phyloP scores from a whole-genome alignment of 2,113 vertebrate genomes.

The Nibea coibor region DNA sequence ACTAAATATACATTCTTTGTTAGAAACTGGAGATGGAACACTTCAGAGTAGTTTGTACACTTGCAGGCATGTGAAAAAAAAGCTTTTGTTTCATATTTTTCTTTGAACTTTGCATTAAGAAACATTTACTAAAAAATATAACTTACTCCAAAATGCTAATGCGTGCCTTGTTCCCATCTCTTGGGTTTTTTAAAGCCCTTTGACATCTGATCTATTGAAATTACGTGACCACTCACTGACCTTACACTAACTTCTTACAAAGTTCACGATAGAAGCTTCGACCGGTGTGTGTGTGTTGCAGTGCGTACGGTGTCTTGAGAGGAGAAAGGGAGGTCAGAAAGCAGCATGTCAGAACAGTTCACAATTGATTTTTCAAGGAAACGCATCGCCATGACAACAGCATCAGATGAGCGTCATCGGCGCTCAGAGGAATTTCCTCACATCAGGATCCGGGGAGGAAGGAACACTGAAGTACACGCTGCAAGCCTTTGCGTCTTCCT shows the following conservation, averaged over 20 bases:
- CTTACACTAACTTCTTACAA: neutral
- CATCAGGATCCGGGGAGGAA: conserved; percentile 22
- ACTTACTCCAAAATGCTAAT: neutral
- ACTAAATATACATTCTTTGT: neutral
- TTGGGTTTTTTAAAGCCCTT: neutral
- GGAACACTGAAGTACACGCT: conserved; percentile 7
- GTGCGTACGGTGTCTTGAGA: conserved; percentile 5
- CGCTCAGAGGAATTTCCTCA: conserved; percentile 60
- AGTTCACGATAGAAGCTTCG: conserved; percentile 4
- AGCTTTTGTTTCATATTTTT: conserved; percentile 2
- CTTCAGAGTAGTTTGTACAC: neutral
- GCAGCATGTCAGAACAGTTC: conserved; percentile 52
- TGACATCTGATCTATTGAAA: neutral
- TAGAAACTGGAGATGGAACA: neutral
- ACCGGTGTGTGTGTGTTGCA: neutral
- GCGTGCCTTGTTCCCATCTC: no score
- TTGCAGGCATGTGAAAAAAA: neutral
- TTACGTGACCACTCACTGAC: neutral
- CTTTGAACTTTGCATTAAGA: neutral
- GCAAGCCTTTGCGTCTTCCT: neutral
- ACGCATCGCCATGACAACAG: conserved; percentile 80
- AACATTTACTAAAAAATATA: neutral
- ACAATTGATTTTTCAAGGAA: conserved; percentile 61
- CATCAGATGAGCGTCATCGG: conserved; percentile 21
- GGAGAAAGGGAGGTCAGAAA: conserved; percentile 34